Evolutionary conservation across 2,797 vertebrate species (phyloP).

Genomic region (Crenichthys baileyi): DNA sequence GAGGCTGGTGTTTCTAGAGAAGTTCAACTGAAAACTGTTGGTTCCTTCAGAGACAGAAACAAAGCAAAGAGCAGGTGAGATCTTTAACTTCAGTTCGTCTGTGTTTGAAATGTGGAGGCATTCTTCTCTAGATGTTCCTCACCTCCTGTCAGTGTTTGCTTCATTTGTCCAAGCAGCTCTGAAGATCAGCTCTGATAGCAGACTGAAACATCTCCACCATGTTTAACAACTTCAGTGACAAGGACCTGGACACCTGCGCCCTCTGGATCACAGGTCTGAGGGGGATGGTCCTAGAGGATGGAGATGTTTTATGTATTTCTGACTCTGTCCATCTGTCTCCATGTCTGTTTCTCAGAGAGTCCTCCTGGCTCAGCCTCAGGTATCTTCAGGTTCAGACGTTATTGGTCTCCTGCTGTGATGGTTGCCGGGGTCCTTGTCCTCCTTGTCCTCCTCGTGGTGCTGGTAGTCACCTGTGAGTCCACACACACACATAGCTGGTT

Average conservation of each 20-base stretch:
- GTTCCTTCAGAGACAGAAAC: neutral
- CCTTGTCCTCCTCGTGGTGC: slow-evolving; percentile 27
- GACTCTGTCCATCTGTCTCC: neutral
- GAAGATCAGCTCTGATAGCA: neutral
- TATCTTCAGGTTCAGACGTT: slow-evolving; percentile 17
- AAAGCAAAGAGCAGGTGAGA: no score
- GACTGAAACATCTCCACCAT: neutral
- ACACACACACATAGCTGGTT: neutral
- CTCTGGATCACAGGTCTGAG: slow-evolving; percentile 50
- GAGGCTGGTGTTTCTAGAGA: neutral
- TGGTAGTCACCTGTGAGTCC: slow-evolving; percentile 48
- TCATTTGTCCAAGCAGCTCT: neutral
- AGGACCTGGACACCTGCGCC: neutral
- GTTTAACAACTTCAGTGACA: neutral
- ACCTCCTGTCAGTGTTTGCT: neutral
- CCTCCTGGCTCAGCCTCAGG: neutral
- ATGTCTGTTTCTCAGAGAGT: slow-evolving; percentile 15
- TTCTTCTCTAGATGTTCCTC: neutral
- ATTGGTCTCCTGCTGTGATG: slow-evolving; percentile 29
- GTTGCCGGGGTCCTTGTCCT: slow-evolving; percentile 14
- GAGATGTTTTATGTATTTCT: neutral
- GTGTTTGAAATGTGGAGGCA: neutral
- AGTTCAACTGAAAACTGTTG: neutral
- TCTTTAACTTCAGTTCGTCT: no score
- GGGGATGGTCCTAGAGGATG: no score